Percentiles rank a stretch among this genome's conserved stretches.
Evolutionary conservation across 2,113 vertebrate genomes (phyloP).

Genomic region (Isurus oxyrinchus): DNA sequence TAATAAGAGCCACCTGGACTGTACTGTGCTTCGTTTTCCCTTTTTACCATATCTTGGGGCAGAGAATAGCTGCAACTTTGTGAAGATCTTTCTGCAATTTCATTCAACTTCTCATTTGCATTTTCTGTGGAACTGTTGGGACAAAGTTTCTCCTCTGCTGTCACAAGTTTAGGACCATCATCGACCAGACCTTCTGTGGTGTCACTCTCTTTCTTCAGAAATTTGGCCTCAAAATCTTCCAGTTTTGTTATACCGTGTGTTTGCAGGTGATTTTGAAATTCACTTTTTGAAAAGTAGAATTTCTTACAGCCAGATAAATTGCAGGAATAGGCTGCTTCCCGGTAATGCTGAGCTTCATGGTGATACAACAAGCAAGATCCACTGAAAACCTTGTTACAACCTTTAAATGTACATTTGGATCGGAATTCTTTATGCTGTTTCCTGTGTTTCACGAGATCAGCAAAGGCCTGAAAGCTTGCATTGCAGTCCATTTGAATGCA

Average conservation of each 20-base stretch:
- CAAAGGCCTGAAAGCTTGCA: constrained; percentile 71
- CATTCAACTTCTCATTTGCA: no score
- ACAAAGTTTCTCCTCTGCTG: not conserved
- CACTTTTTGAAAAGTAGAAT: constrained; percentile 88
- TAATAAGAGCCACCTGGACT: not conserved
- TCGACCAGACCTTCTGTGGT: not conserved
- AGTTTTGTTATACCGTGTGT: constrained; percentile 68
- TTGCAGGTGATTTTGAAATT: constrained; percentile 79
- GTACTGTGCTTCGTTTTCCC: not conserved
- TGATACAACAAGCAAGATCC: constrained; percentile 91
- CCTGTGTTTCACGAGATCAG: constrained; percentile 75
- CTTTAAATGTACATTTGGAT: constrained; percentile 85
- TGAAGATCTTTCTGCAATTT: not conserved
- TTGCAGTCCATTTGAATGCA: constrained; percentile 83
- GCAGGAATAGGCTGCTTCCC: constrained; percentile 85
- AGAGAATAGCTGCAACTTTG: constrained; percentile 19
- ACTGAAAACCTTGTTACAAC: constrained; percentile 82
- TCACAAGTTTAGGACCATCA: not conserved
- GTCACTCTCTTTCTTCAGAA: constrained; percentile 54
- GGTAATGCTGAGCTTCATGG: constrained; percentile 94
- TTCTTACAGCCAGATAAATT: constrained; percentile 75
- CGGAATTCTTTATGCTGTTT: constrained; percentile 82
- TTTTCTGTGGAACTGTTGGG: not conserved
- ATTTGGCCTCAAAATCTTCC: constrained; percentile 55
- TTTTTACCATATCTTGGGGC: not conserved